Evolutionary conservation across 1,140 invertebrate genomes (phyloP).

Genomic region (Mylabris phalerata): DNA sequence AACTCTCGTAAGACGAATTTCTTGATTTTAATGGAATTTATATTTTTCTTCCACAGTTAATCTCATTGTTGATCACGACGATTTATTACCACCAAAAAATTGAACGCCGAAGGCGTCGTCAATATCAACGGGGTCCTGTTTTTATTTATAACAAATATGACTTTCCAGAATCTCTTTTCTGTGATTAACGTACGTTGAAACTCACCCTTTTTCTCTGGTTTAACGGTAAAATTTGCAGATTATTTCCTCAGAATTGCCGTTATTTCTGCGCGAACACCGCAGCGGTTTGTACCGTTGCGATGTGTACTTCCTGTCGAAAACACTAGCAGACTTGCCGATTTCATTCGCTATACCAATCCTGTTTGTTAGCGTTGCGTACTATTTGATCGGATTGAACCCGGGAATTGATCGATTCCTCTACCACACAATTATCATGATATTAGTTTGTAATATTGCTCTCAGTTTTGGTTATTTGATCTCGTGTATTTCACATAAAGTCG

Average conservation of each 20-base stretch:
- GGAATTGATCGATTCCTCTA: slow-evolving; percentile 66
- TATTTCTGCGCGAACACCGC: slow-evolving; percentile 86
- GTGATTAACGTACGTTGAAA: slow-evolving; percentile 72
- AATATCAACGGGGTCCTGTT: slow-evolving; percentile 96
- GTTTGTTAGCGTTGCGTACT: slow-evolving; percentile 82
- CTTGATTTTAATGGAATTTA: slow-evolving; percentile 1
- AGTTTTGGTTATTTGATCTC: slow-evolving; percentile 94
- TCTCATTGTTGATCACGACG: slow-evolving; percentile 77
- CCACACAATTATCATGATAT: slow-evolving; percentile 62
- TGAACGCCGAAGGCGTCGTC: slow-evolving; percentile 84
- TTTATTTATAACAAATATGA: slow-evolving; percentile 88
- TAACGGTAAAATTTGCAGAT: slow-evolving; percentile 54
- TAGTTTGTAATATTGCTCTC: slow-evolving; percentile 85
- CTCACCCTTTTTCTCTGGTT: not conserved
- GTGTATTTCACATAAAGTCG: slow-evolving; percentile 68
- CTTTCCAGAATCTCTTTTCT: slow-evolving; percentile 85
- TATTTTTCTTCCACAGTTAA: slow-evolving; percentile 55
- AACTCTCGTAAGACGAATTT: slow-evolving; percentile 64
- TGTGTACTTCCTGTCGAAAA: slow-evolving; percentile 90
- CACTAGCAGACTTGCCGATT: slow-evolving; percentile 77
- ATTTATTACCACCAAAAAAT: slow-evolving; percentile 81
- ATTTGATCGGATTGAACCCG: slow-evolving; percentile 76
- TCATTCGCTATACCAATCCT: slow-evolving; percentile 75
- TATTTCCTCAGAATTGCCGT: slow-evolving; percentile 84
- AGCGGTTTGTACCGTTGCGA: slow-evolving; percentile 90